A percentile compares a stretch with the other conserved stretches of the same genome.
These are phyloP conservation scores for Acanthisitta chloris DNA, from an alignment of 2,113 vertebrate species.

Conservation along the genomic window DNA sequence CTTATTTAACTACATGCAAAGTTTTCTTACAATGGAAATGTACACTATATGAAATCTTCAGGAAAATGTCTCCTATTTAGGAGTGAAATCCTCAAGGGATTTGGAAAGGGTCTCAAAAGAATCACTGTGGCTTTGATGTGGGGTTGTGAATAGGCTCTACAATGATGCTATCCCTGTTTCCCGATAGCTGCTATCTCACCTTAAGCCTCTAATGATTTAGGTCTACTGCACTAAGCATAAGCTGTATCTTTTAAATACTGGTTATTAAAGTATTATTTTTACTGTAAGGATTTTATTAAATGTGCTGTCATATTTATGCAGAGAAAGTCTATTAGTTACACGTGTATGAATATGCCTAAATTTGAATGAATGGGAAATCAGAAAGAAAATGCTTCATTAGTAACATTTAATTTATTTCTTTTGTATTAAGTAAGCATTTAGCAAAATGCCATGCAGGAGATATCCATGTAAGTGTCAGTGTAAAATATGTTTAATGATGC, in stretches of 20 bases:
- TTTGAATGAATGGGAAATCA: neutral
- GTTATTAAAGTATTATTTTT: neutral
- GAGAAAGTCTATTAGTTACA: neutral
- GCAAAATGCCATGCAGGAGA: neutral
- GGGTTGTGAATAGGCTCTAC: neutral
- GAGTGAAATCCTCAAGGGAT: neutral
- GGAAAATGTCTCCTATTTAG: neutral
- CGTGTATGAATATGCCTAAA: neutral
- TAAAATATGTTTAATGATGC: neutral
- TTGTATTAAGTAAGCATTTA: neutral
- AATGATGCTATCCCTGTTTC: neutral
- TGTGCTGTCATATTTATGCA: neutral
- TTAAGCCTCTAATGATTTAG: neutral
- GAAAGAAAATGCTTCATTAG: neutral
- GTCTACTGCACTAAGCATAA: neutral
- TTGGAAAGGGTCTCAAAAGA: neutral
- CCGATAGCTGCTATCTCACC: fast-evolving
- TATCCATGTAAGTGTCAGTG: neutral
- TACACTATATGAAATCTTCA: neutral
- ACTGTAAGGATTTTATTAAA: neutral
- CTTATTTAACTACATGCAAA: conserved; percentile 47
- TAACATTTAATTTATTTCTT: neutral
- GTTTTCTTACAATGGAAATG: neutral
- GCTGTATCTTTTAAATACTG: neutral
- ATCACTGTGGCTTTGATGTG: neutral